Percentiles rank a stretch among this genome's conserved stretches.
Conservation (phyloP, 2,888 invertebrate species). For the Netelia virgata region DNA sequence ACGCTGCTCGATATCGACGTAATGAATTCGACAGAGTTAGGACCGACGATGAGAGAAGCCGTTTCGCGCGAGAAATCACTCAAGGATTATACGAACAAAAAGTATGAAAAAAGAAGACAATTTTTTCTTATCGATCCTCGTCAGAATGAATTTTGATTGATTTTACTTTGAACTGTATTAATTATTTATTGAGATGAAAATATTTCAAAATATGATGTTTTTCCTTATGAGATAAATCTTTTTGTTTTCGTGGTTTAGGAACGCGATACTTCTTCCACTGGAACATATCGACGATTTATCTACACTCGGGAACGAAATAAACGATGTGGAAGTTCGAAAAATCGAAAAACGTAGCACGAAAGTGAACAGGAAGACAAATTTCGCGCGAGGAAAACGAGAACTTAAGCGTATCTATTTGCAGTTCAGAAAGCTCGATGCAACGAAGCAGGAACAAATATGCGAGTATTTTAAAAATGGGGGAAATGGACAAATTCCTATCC, state of each 20-base stretch:
- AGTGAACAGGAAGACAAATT: not conserved
- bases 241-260: not conserved
- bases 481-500: not conserved
- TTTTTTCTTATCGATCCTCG: too few relatives aligned
- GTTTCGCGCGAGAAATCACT: not conserved
- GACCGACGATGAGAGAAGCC: not conserved
- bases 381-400: not conserved
- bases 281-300: not conserved
- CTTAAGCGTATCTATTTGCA: not conserved
- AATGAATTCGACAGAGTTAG: not conserved
- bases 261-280: not conserved
- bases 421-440: not conserved
- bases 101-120: too few relatives aligned
- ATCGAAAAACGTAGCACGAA: not conserved
- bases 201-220: too few relatives aligned
- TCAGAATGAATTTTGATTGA: too few relatives aligned
- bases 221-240: not conserved
- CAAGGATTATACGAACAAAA: not conserved
- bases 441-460: not conserved
- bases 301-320: not conserved
- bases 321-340: not conserved
- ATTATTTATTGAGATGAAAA: too few relatives aligned
- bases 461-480: not conserved
- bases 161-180: too few relatives aligned
- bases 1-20: conserved; percentile 28